Percentiles rank a stretch among this genome's conserved stretches.
phyloP scores from a whole-genome alignment of 2,113 vertebrate species.

The Panthera uncia region DNA sequence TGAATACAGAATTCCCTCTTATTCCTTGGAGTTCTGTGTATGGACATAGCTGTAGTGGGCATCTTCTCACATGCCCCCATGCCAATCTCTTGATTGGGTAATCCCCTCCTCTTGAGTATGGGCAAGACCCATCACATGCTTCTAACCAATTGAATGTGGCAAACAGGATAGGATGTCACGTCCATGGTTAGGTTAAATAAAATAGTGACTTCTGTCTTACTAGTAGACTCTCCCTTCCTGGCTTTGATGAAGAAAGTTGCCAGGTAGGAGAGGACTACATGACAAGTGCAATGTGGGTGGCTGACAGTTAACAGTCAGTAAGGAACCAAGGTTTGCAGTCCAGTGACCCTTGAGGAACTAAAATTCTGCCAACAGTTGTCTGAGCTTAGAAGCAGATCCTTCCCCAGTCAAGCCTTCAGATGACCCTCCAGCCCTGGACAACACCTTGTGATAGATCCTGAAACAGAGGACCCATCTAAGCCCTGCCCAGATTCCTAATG shows the following conservation, averaged over 20 bases:
- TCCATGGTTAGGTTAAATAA: background rate
- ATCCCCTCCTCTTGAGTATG: background rate
- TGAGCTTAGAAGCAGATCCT: background rate
- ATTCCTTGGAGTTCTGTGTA: background rate
- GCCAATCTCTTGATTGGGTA: background rate
- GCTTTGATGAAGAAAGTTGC: background rate
- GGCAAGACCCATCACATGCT: background rate
- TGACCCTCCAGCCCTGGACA: background rate
- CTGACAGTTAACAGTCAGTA: background rate
- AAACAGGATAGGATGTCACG: background rate
- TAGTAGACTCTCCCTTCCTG: background rate
- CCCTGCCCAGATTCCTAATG: background rate
- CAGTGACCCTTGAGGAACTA: background rate
- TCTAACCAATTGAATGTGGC: background rate
- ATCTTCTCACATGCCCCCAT: background rate
- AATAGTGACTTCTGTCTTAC: background rate
- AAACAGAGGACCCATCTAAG: background rate
- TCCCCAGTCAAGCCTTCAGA: background rate
- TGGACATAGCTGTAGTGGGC: background rate
- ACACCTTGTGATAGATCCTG: background rate
- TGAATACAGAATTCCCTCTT: background rate
- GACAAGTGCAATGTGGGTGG: background rate
- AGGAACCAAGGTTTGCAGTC: background rate
- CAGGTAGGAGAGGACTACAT: background rate
- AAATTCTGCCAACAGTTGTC: background rate